Base-by-base conservation (phyloP, 2,888 invertebrate genomes). In the Melinaea marsaeus region DNA sequence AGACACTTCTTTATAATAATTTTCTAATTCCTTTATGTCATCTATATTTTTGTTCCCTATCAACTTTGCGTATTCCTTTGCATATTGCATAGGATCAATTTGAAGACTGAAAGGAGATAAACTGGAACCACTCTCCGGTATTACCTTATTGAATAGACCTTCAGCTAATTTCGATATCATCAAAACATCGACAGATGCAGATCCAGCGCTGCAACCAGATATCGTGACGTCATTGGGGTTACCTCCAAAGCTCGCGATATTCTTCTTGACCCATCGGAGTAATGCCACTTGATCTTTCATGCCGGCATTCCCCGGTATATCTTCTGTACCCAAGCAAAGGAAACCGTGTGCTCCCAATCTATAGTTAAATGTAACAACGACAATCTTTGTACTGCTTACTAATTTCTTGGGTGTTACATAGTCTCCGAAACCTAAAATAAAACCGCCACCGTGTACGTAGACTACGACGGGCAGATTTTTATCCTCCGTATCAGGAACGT, bases 391-490 rank as follows among this genome's bases (percentile, higher is more conserved):
- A 1, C 68, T 71, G 2, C 65, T 62, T 0, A 76, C 73, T 11
- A 85, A 63, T 60, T 76, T 77, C 42, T 70, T 76, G 2, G 74
- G 75, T 47, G 73, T 70, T 0, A 74, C 6, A 42, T 62, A 67
- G 63, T 80, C 73, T 0, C 86, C 84, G 47, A 63, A 75, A 3
- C 88, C 90, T 2, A 76, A 54, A 69, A 82, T 75, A 63, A 79
- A 90, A 2, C 78, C 86, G 9, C 90, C 91, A 22, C 89, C 89
- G 57, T 91, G 91, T 2, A 91, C 74, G 55, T 78, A 74, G 9
- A 90, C 83, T 37, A 90, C 66, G 0, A 91, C 91, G 2, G 90
- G 83, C 2, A 75, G 58, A 22, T 72, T 72, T 2, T 63, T 67
- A 32, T 69, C 64, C 4, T 70, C 63, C 13, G 70, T 75, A 13